A percentile compares a stretch with the other conserved stretches of the same genome.
phyloP scores from a whole-genome alignment of 2,888 invertebrate species.

The Idaea biselata region DNA sequence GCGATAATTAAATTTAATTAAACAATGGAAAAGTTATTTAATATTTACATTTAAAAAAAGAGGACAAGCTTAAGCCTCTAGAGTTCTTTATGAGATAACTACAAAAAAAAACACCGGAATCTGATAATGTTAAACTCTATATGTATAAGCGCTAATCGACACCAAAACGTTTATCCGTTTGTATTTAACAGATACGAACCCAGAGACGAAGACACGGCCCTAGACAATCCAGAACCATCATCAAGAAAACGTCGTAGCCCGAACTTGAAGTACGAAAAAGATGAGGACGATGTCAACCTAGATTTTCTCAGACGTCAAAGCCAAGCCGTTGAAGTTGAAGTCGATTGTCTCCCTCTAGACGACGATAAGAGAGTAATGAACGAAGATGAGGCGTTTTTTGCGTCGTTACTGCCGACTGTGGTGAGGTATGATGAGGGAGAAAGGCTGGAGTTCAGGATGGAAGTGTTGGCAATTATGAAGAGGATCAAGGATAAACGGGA shows the following conservation, averaged over 20 bases:
- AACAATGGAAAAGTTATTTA: too few relatives aligned
- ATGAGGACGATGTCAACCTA: background rate
- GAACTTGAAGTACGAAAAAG: background rate
- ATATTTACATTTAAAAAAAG: too few relatives aligned
- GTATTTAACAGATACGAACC: constrained; percentile 11
- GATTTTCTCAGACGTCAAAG: background rate
- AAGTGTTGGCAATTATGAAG: constrained; percentile 65
- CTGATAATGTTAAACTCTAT: too few relatives aligned
- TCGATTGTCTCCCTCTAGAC: constrained; percentile 13
- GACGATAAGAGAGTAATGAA: constrained; percentile 68
- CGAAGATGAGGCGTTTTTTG: constrained; percentile 74
- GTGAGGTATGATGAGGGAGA: constrained; percentile 69
- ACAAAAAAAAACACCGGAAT: too few relatives aligned
- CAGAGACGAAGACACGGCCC: constrained; percentile 24
- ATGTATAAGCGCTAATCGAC: too few relatives aligned
- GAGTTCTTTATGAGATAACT: too few relatives aligned
- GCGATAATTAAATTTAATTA: too few relatives aligned
- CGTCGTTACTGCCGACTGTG: constrained; percentile 64
- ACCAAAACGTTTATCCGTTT: too few relatives aligned
- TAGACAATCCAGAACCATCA: background rate
- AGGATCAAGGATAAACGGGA: constrained; percentile 57
- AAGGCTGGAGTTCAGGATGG: constrained; percentile 65
- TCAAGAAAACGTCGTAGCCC: background rate
- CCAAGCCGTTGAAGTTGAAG: constrained; percentile 1
- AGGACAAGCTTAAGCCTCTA: too few relatives aligned